These are phyloP conservation scores for Lepilemur septentrionalis DNA, from an alignment of 2,797 vertebrate species.

Conservation along the genomic window DNA sequence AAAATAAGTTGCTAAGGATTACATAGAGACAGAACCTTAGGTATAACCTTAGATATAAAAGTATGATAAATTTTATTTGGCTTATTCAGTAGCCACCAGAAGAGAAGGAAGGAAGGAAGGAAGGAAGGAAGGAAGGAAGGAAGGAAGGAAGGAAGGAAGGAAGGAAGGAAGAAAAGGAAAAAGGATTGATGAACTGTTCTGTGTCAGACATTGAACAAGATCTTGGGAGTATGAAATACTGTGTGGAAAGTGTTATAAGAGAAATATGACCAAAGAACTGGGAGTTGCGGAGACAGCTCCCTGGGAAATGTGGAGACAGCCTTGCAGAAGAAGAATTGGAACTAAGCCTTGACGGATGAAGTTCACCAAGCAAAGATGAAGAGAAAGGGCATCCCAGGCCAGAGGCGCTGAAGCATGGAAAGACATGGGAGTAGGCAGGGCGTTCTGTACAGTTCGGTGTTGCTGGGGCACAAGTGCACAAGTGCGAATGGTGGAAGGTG, in stretches of 20 bases:
- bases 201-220: neutral
- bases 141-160: no score
- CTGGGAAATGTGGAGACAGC: neutral
- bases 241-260: neutral
- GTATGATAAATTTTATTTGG: neutral
- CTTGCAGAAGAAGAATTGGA: neutral
- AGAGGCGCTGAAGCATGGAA: neutral
- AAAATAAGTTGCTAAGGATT: slow-evolving; percentile 1
- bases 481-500: neutral
- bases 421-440: fast-evolving
- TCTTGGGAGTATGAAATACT: neutral
- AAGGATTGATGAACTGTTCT: neutral
- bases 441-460: neutral
- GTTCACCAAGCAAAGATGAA: neutral
- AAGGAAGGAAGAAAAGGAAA: neutral
- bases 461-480: no score
- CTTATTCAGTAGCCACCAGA: neutral
- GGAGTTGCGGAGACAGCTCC: neutral
- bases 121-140: no score
- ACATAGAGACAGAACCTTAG: neutral
- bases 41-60: neutral
- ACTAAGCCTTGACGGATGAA: neutral
- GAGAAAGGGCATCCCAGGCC: neutral
- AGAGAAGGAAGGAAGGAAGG: neutral
- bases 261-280: neutral